Conservation (phyloP, 2,888 invertebrate genomes). For the Megamerina dolium region DNA sequence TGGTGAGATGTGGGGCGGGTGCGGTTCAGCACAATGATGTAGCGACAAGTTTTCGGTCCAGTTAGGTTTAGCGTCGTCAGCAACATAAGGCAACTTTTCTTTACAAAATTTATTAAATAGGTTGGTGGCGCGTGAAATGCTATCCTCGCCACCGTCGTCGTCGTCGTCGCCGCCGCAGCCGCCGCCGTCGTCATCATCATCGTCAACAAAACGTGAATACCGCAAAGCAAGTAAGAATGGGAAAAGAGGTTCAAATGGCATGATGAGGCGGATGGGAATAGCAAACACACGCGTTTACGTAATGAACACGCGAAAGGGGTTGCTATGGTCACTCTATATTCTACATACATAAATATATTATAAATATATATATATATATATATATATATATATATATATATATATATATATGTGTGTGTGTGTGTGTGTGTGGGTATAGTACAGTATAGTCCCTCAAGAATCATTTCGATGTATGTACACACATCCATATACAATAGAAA, state of each 20-base stretch:
- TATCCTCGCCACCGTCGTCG: conserved; percentile 11
- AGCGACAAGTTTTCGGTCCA: conserved; percentile 15
- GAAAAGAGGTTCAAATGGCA: too few relatives aligned
- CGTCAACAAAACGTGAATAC: neutral
- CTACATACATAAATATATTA: too few relatives aligned
- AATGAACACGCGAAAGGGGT: conserved; percentile 10
- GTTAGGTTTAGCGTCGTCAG: conserved; percentile 15
- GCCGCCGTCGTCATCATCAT: too few relatives aligned
- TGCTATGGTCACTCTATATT: conserved; percentile 3
- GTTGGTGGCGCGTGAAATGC: conserved; percentile 20
- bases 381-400: too few relatives aligned
- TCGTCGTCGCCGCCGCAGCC: too few relatives aligned
- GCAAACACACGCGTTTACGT: conserved; percentile 2
- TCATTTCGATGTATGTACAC: conserved; percentile 5
- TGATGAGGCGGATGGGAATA: neutral
- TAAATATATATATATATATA: too few relatives aligned
- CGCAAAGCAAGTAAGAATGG: neutral
- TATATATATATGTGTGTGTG: too few relatives aligned
- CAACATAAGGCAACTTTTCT: conserved; percentile 15
- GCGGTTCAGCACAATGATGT: neutral
- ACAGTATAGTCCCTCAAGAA: conserved; percentile 9
- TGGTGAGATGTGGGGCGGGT: conserved; percentile 3
- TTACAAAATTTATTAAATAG: conserved; percentile 18
- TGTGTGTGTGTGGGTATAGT: too few relatives aligned
- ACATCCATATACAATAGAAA: neutral